Evolutionary conservation across 2,113 vertebrate genomes (phyloP).

Genomic region (Xerus inauris): DNA sequence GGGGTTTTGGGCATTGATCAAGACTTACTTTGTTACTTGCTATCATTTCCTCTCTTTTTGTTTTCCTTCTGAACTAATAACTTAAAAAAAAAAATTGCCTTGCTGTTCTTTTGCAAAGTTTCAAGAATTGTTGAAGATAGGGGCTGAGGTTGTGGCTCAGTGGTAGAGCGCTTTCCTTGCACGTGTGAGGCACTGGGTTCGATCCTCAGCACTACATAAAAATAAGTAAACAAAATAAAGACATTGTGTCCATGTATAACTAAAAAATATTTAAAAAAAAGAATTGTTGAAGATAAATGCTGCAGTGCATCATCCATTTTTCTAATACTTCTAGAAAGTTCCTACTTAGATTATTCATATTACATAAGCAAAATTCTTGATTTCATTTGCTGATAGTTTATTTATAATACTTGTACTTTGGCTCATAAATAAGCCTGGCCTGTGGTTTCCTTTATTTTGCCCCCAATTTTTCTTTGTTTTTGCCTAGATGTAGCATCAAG

Average conservation of each 20-base stretch:
- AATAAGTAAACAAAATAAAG: no score
- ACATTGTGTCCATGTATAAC: no score
- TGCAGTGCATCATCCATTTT: neutral
- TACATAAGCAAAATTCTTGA: neutral
- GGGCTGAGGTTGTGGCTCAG: no score
- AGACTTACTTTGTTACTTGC: neutral
- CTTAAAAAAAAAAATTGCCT: neutral
- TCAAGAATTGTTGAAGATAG: no score
- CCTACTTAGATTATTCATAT: neutral
- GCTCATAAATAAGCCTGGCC: neutral
- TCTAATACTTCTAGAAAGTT: neutral
- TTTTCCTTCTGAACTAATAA: neutral
- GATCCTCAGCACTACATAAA: no score
- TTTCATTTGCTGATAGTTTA: neutral
- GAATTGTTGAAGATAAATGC: neutral
- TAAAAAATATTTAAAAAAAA: no score
- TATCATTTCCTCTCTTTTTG: neutral
- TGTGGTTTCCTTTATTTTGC: neutral
- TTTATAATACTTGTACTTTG: conserved; percentile 3
- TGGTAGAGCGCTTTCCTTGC: no score
- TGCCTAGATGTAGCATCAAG: neutral
- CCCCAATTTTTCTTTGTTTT: neutral
- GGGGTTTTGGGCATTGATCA: no score
- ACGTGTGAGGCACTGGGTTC: no score
- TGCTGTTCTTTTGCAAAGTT: neutral